phyloP scores from a whole-genome alignment of 1,140 invertebrate genomes.

The Hyphantria cunea region DNA sequence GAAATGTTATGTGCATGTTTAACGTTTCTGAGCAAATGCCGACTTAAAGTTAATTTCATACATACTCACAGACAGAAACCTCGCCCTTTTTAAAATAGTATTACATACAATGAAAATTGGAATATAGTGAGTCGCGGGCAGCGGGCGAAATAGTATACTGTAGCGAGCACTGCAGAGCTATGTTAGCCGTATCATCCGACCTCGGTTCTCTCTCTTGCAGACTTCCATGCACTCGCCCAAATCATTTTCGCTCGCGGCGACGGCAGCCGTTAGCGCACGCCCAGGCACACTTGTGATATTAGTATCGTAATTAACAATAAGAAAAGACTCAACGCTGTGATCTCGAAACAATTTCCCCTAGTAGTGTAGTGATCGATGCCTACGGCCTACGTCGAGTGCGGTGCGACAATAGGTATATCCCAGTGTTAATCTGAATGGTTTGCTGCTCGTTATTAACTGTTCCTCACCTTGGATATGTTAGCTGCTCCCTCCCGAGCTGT shows the following conservation, averaged over 20 bases:
- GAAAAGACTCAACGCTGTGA: slow-evolving; percentile 68
- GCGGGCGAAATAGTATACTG: no score
- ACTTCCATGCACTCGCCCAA: slow-evolving; percentile 88
- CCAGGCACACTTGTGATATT: slow-evolving; percentile 56
- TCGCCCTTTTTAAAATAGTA: no score
- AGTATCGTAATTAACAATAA: slow-evolving; percentile 64
- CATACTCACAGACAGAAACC: no score
- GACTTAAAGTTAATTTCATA: no score
- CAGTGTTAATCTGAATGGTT: slow-evolving; percentile 72
- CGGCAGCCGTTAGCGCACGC: slow-evolving; percentile 80
- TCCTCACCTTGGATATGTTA: slow-evolving; percentile 60
- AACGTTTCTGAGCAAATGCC: no score
- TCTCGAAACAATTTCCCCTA: slow-evolving; percentile 65
- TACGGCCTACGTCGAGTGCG: slow-evolving; percentile 54
- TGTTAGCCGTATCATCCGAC: slow-evolving; percentile 47
- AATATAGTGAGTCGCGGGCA: no score
- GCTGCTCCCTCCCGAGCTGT: slow-evolving; percentile 44
- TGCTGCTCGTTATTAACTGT: slow-evolving; percentile 79
- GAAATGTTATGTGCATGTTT: no score
- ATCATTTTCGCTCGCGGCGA: slow-evolving; percentile 85
- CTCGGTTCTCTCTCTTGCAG: slow-evolving; percentile 84
- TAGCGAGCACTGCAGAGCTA: no score
- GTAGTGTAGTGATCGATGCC: slow-evolving; percentile 53
- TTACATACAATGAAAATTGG: no score
- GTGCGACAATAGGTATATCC: slow-evolving; percentile 63